Percentiles rank a stretch among this genome's conserved stretches.
Evolutionary conservation across 2,113 vertebrate genomes (phyloP).

Genomic region (Riparia riparia): DNA sequence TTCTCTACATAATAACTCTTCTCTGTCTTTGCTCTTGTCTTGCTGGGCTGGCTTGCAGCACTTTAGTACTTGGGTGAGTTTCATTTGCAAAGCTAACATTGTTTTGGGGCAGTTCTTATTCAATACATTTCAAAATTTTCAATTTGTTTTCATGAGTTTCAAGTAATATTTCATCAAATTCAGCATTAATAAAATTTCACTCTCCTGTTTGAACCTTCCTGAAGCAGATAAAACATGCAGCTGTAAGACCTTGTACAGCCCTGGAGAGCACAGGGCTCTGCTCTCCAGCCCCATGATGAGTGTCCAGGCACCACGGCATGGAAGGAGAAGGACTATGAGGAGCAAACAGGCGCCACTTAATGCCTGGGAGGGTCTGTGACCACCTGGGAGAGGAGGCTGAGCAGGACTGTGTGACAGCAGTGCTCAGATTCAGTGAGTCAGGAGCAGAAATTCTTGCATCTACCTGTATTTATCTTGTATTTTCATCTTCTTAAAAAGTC

Average conservation of each 20-base stretch:
- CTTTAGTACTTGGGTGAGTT: background rate
- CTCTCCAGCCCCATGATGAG: rapidly evolving
- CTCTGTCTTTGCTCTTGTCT: background rate
- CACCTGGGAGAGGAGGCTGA: background rate
- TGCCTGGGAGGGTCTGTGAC: background rate
- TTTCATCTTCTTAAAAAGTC: background rate
- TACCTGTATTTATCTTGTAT: background rate
- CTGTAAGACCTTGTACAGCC: background rate
- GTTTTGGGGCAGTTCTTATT: background rate
- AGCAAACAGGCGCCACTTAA: background rate
- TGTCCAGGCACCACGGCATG: background rate
- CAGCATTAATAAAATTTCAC: background rate
- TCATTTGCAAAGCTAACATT: background rate
- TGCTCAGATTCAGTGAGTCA: background rate
- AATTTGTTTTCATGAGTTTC: background rate
- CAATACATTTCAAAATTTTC: background rate
- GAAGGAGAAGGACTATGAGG: background rate
- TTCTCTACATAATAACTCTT: background rate
- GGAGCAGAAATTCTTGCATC: background rate
- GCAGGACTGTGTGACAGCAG: background rate
- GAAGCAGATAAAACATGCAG: background rate
- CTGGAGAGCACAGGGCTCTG: background rate
- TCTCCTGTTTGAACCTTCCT: background rate
- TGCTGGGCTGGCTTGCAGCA: background rate
- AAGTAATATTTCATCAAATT: background rate